Evolutionary conservation across 2,797 vertebrate species (phyloP).

Genomic region (Crypturellus tataupa): DNA sequence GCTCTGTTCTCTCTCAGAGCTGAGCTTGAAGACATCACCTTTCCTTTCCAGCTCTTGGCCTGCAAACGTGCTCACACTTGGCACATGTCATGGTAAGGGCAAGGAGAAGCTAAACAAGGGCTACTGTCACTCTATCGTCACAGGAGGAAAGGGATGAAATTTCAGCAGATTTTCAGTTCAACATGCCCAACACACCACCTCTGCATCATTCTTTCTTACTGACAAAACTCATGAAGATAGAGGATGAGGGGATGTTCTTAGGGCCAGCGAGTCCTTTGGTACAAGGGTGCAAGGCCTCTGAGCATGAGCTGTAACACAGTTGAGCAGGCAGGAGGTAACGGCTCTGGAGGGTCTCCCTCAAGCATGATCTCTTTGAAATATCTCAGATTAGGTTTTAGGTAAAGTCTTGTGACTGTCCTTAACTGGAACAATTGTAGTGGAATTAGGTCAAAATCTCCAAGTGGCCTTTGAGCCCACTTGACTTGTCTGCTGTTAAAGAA

Average conservation of each 20-base stretch:
- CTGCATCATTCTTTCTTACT: not conserved
- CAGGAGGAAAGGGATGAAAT: not conserved
- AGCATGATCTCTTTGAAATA: not conserved
- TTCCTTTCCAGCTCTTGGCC: not conserved
- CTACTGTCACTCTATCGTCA: not conserved
- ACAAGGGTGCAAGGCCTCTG: not conserved
- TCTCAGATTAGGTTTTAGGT: not conserved
- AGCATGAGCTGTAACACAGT: not conserved
- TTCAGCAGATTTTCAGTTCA: not conserved
- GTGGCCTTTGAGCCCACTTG: not conserved
- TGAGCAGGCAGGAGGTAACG: not conserved
- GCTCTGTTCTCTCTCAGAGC: not conserved
- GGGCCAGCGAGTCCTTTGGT: not conserved
- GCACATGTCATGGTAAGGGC: rapidly evolving
- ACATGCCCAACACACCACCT: not conserved
- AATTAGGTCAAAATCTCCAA: not conserved
- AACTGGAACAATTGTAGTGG: not conserved
- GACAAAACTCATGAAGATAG: not conserved
- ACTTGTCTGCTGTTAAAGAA: not conserved
- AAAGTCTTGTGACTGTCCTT: not conserved
- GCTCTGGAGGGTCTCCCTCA: not conserved
- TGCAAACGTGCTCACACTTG: rapidly evolving
- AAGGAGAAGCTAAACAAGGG: not conserved
- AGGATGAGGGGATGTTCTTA: not conserved
- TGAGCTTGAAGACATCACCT: not conserved